Percentiles rank a stretch among this genome's conserved stretches.
Evolutionary conservation across 2,113 vertebrate genomes (phyloP).

Genomic region (Chaenogobius annularis): DNA sequence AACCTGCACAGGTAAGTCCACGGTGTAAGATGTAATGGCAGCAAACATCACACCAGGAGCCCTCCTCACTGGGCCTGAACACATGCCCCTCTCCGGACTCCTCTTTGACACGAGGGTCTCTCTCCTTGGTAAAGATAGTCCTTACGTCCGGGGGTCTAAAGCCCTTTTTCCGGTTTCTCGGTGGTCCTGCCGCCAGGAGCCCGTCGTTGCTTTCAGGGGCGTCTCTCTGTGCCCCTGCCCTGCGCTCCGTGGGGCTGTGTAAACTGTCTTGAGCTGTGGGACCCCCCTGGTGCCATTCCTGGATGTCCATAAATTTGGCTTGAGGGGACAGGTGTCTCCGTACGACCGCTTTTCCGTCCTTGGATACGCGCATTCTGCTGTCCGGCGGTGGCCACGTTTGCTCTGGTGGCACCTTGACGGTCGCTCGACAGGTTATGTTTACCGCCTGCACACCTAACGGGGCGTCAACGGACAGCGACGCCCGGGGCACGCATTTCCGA

Average conservation of each 20-base stretch:
- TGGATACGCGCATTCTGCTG: slow-evolving; percentile 59
- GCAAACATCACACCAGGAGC: slow-evolving; percentile 78
- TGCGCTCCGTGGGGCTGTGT: not conserved
- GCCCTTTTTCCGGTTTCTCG: slow-evolving; percentile 59
- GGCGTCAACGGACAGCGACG: slow-evolving; percentile 19
- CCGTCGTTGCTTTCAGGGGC: slow-evolving; percentile 39
- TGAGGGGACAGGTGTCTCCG: slow-evolving; percentile 65
- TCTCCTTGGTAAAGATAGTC: slow-evolving; percentile 73
- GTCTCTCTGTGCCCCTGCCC: not conserved
- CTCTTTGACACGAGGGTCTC: slow-evolving; percentile 71
- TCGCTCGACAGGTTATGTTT: slow-evolving; percentile 9
- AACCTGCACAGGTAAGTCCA: slow-evolving; percentile 74
- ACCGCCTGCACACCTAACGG: slow-evolving; percentile 25
- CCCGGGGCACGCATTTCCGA: slow-evolving; percentile 65
- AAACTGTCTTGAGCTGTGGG: not conserved
- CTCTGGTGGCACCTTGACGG: slow-evolving; percentile 8
- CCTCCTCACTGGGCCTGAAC: slow-evolving; percentile 50
- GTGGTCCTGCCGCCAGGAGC: slow-evolving; percentile 40
- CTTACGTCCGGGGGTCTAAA: slow-evolving; percentile 78
- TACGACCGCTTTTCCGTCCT: slow-evolving; percentile 55
- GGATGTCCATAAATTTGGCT: slow-evolving; percentile 76
- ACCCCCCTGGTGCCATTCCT: slow-evolving; percentile 40
- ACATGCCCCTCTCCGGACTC: slow-evolving; percentile 76
- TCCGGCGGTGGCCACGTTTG: slow-evolving; percentile 50
- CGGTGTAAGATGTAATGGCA: slow-evolving; percentile 64